A percentile compares a stretch with the other conserved stretches of the same genome.
These are phyloP conservation scores for Drosophila gaucha DNA, from an alignment of 2,888 invertebrate species.

Conservation along the genomic window DNA sequence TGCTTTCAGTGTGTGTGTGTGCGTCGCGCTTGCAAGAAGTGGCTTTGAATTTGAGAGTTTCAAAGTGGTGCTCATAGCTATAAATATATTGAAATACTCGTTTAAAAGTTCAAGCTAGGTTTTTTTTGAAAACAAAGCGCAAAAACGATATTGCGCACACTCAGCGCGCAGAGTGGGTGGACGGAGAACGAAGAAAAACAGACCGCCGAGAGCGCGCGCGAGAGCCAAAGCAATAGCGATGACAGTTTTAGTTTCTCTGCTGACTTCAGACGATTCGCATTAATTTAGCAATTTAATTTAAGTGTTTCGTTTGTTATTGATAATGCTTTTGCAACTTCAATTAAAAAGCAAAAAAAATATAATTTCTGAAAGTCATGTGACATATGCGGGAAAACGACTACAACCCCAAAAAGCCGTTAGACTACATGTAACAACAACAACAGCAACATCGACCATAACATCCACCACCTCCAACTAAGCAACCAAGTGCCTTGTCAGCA, in stretches of 20 bases:
- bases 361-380: conserved; percentile 44
- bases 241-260: conserved; percentile 62
- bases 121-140: conserved; percentile 19
- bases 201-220: conserved; percentile 1
- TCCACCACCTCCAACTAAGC: conserved; percentile 9
- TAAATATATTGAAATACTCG: conserved; percentile 54
- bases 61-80: conserved; percentile 56
- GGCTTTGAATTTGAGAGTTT: conserved; percentile 38
- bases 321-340: conserved; percentile 27
- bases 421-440: conserved; percentile 6
- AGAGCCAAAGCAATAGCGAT: conserved; percentile 19
- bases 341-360: neutral
- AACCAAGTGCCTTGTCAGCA: conserved; percentile 60
- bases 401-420: conserved; percentile 4
- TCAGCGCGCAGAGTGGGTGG: conserved; percentile 55
- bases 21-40: conserved; percentile 53
- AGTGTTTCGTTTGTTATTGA: conserved; percentile 43
- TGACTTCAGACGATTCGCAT: conserved; percentile 64
- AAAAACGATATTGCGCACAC: conserved; percentile 49
- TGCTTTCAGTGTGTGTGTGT: conserved; percentile 49
- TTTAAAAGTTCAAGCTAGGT: conserved; percentile 52
- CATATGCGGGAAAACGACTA: conserved; percentile 4
- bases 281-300: conserved; percentile 67
- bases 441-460: conserved; percentile 12
- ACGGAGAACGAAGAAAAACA: neutral